Evolutionary conservation across 2,113 vertebrate species (phyloP).

Genomic region (Ascaphus truei): DNA sequence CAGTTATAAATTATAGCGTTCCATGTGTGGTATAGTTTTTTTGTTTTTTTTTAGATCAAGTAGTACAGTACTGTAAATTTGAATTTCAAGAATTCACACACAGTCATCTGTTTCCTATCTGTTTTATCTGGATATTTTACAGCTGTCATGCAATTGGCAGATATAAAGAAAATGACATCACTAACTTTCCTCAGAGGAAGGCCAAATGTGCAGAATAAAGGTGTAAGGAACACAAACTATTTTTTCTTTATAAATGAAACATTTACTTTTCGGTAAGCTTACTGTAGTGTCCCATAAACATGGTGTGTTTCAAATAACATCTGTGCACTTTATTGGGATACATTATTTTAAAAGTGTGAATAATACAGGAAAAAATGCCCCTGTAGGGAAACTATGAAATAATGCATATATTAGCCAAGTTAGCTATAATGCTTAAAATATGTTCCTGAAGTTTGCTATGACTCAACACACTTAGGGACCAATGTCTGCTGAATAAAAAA

Average conservation of each 20-base stretch:
- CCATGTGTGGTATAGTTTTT: too few relatives aligned
- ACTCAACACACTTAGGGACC: not conserved
- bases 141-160: constrained; percentile 65
- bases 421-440: not conserved
- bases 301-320: not conserved
- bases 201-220: constrained; percentile 44
- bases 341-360: not conserved
- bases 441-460: constrained; percentile 10
- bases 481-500: not conserved
- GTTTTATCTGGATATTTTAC: constrained; percentile 60
- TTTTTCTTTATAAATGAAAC: too few relatives aligned
- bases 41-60: constrained; percentile 49
- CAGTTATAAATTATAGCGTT: too few relatives aligned
- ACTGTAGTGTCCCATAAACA: not conserved
- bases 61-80: constrained; percentile 63
- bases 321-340: not conserved
- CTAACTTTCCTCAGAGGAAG: constrained; percentile 60
- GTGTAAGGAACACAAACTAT: constrained; percentile 49
- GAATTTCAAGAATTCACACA: constrained; percentile 65
- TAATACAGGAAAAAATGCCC: not conserved
- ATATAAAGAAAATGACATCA: constrained; percentile 68
- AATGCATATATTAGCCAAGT: not conserved
- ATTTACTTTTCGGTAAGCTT: not conserved
- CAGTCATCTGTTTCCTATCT: constrained; percentile 65
- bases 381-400: constrained; percentile 14